phyloP scores from a whole-genome alignment of 2,888 invertebrate genomes.

The Tenodera sinensis region DNA sequence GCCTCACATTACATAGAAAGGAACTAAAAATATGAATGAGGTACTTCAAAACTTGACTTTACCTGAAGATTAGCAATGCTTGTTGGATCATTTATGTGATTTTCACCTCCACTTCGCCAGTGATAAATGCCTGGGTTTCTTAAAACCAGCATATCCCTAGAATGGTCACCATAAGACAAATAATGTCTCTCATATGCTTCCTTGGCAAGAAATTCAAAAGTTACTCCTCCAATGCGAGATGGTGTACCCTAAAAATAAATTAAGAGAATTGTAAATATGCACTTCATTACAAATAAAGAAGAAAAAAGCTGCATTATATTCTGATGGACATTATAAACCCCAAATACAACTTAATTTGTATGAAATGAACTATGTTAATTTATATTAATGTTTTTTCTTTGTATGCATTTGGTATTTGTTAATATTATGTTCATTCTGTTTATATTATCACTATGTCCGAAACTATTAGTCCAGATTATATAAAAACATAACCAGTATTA shows the following conservation, averaged over 20 bases:
- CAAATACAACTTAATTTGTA: too few relatives aligned
- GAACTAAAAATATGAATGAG: neutral
- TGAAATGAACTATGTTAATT: too few relatives aligned
- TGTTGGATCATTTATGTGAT: conserved; percentile 94
- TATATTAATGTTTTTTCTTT: too few relatives aligned
- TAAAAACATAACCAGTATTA: too few relatives aligned
- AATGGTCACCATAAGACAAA: conserved; percentile 65
- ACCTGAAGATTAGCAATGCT: conserved; percentile 74
- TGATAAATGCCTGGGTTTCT: conserved; percentile 92
- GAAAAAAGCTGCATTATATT: neutral
- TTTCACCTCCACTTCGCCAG: conserved; percentile 96
- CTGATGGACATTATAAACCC: too few relatives aligned
- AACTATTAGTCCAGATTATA: too few relatives aligned
- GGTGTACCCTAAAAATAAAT: conserved; percentile 53
- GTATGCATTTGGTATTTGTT: too few relatives aligned
- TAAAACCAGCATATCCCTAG: conserved; percentile 68
- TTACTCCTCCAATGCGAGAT: conserved; percentile 82
- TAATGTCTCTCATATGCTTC: conserved; percentile 82
- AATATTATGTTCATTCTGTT: too few relatives aligned
- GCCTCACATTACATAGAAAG: too few relatives aligned
- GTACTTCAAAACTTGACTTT: conserved; percentile 18
- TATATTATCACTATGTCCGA: too few relatives aligned
- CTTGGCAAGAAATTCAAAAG: conserved; percentile 79
- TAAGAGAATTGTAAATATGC: neutral
- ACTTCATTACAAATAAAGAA: neutral